Conservation (phyloP, 2,888 invertebrate species). For the Meloe dianella region DNA sequence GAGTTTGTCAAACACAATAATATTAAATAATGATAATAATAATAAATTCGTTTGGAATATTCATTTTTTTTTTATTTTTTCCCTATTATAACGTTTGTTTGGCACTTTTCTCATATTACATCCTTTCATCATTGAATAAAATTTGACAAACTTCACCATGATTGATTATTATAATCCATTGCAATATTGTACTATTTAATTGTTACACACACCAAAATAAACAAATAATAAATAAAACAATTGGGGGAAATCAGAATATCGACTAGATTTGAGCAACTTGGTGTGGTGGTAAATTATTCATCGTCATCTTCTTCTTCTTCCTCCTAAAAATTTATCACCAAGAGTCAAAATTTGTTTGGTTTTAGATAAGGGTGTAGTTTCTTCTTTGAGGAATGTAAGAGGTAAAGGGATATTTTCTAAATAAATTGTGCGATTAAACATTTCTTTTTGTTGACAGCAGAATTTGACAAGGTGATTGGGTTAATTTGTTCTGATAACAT, state of each 20-base stretch:
- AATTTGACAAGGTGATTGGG: slow-evolving; percentile 45
- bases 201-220: slow-evolving; percentile 16
- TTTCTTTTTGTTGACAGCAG: slow-evolving; percentile 43
- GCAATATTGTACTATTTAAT: slow-evolving; percentile 36
- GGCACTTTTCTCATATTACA: slow-evolving; percentile 38
- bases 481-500: slow-evolving; percentile 42
- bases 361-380: neutral
- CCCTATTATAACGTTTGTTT: slow-evolving; percentile 29
- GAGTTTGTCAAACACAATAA: slow-evolving; percentile 31
- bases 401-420: slow-evolving; percentile 25
- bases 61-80: slow-evolving; percentile 15
- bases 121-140: slow-evolving; percentile 17
- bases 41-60: slow-evolving; percentile 44
- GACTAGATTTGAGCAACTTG: slow-evolving; percentile 49
- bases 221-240: slow-evolving; percentile 4
- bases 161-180: slow-evolving; percentile 19
- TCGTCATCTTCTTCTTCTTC: too few species aligned
- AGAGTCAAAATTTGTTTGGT: slow-evolving; percentile 31
- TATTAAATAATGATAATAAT: neutral
- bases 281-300: slow-evolving; percentile 27
- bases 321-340: slow-evolving; percentile 20
- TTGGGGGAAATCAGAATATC: slow-evolving; percentile 29
- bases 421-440: slow-evolving; percentile 47
- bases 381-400: neutral
- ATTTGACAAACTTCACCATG: slow-evolving; percentile 38